Conservation (phyloP, 2,797 vertebrate species). For the Lepus townsendii region DNA sequence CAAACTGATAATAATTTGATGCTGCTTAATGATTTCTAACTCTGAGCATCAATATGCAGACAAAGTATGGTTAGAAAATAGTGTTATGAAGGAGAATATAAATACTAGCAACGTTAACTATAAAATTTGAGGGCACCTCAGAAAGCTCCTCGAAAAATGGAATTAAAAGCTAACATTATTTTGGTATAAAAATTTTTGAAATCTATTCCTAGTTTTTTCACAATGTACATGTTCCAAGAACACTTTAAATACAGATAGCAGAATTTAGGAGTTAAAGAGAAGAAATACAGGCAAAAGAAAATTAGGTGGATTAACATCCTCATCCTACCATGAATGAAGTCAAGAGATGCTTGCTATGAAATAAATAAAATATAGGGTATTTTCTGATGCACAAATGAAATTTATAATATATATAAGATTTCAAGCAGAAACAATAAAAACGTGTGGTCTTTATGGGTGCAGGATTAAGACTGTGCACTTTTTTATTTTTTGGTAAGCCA, state of each 20-base stretch:
- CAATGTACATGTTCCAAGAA: too few species aligned
- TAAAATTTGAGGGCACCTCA: background rate
- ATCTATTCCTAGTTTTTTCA: too few species aligned
- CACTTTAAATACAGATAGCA: background rate
- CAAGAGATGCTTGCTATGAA: constrained; percentile 12
- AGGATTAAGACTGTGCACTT: background rate
- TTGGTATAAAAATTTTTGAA: too few species aligned
- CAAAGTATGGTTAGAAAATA: background rate
- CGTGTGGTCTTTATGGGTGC: background rate
- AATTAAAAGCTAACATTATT: too few species aligned
- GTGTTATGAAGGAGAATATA: background rate
- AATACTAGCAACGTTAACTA: background rate
- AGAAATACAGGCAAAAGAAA: background rate
- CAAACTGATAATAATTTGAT: background rate
- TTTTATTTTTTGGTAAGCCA: background rate
- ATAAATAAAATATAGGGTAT: constrained; percentile 1
- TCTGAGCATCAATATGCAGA: background rate
- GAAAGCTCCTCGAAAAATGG: too few species aligned
- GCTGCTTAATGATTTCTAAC: constrained; percentile 30
- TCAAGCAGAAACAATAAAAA: background rate
- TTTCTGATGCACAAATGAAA: background rate
- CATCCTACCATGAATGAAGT: background rate
- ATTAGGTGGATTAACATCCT: background rate
- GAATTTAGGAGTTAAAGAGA: background rate
- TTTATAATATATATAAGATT: background rate